Evolutionary conservation across 2,797 vertebrate genomes (phyloP).

Genomic region (Otolemur crassicaudatus): DNA sequence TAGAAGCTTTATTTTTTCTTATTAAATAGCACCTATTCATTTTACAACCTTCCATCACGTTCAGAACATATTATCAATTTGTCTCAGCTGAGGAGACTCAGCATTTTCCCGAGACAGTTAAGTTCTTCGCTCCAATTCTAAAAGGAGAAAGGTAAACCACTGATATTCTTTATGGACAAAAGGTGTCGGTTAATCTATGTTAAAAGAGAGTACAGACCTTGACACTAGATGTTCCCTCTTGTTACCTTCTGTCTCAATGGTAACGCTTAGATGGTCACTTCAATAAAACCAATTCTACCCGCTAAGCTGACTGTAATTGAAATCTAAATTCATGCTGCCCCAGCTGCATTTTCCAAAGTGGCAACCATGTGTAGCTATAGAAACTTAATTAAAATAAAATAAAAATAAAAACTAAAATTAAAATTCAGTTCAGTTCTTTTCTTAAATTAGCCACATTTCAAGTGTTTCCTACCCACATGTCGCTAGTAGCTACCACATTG

Average conservation of each 20-base stretch:
- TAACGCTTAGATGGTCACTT: neutral
- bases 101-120: neutral
- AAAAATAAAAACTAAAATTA: neutral
- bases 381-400: conserved; percentile 3
- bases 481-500: neutral
- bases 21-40: conserved; percentile 16
- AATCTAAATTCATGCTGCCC: neutral
- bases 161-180: neutral
- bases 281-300: neutral
- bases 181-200: neutral
- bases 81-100: neutral
- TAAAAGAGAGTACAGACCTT: neutral
- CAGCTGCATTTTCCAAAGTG: neutral
- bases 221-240: neutral
- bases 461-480: neutral
- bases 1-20: neutral
- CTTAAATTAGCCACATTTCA: neutral
- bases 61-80: conserved; percentile 39
- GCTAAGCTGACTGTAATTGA: neutral
- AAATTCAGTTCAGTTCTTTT: neutral
- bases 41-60: conserved; percentile 26
- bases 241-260: neutral
- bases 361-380: neutral
- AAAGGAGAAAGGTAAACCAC: neutral
- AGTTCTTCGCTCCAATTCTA: conserved; percentile 19